These are phyloP conservation scores for Mesochorus sp. DNA, from an alignment of 2,888 invertebrate genomes.

Conservation along the genomic window DNA sequence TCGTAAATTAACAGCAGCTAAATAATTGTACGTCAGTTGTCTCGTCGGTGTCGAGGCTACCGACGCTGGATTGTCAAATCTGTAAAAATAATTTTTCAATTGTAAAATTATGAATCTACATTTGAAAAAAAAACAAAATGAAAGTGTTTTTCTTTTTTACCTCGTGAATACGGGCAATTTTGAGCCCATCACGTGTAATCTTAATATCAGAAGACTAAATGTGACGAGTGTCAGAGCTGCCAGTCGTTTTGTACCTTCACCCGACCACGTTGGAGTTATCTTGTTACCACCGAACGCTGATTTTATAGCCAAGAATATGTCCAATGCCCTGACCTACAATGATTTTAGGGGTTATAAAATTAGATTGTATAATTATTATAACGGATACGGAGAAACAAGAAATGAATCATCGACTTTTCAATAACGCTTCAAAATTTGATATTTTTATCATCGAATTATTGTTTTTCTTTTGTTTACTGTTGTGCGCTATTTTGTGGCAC, in stretches of 20 bases:
- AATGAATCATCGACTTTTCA: no score
- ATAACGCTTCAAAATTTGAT: not conserved
- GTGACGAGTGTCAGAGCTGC: conserved; percentile 91
- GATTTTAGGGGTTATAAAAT: not conserved
- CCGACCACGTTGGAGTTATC: conserved; percentile 83
- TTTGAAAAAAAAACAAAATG: not conserved
- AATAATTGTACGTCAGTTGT: conserved; percentile 96
- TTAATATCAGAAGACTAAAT: conserved; percentile 89
- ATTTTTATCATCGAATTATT: not conserved
- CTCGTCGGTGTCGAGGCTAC: conserved; percentile 91
- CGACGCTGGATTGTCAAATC: conserved; percentile 98
- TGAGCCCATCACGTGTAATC: conserved; percentile 97
- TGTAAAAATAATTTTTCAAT: conserved; percentile 77
- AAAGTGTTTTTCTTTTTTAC: conserved; percentile 76
- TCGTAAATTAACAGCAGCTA: conserved; percentile 95
- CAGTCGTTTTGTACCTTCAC: conserved; percentile 89
- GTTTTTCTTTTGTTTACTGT: not conserved
- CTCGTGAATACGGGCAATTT: conserved; percentile 97
- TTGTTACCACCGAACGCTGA: conserved; percentile 83
- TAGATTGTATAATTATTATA: no score
- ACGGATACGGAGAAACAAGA: not conserved
- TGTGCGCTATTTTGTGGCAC: no score
- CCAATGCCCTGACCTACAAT: conserved; percentile 78
- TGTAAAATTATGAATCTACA: not conserved
- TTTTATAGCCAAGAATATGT: conserved; percentile 83